phyloP scores from a whole-genome alignment of 2,888 invertebrate species.

The Heliconius ethilla region DNA sequence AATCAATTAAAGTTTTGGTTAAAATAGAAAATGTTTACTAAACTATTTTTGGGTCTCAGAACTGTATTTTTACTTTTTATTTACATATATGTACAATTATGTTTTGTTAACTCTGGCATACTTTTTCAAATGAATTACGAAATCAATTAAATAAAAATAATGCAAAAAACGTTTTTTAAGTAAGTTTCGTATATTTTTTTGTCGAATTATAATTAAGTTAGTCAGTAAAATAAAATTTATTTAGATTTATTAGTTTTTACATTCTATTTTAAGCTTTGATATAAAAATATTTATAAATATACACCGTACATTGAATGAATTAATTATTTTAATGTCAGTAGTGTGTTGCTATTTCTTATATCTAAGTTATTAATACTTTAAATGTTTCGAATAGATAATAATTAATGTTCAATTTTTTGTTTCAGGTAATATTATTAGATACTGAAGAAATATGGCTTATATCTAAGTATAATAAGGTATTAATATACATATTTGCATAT shows the following conservation, averaged over 20 bases:
- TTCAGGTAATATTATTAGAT: not conserved
- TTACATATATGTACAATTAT: not conserved
- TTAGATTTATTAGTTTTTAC: no score
- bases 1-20: slow-evolving; percentile 14
- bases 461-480: not conserved
- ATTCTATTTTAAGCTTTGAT: no score
- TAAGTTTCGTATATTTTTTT: no score
- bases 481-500: not conserved
- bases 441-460: not conserved
- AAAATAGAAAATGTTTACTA: not conserved
- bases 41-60: not conserved
- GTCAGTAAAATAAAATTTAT: no score
- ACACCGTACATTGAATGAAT: not conserved
- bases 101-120: not conserved
- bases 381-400: not conserved
- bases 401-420: slow-evolving; percentile 12
- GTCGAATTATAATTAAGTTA: no score
- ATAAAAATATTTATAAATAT: not conserved
- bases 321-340: slow-evolving; percentile 5
- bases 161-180: no score
- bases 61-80: no score
- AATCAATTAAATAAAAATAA: no score
- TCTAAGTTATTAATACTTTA: not conserved
- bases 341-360: not conserved
- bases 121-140: no score